Evolutionary conservation across 2,888 invertebrate genomes (phyloP), one percentile per base, ranked within the genome.

Genomic region (Lasioglossum lativentre): DNA sequence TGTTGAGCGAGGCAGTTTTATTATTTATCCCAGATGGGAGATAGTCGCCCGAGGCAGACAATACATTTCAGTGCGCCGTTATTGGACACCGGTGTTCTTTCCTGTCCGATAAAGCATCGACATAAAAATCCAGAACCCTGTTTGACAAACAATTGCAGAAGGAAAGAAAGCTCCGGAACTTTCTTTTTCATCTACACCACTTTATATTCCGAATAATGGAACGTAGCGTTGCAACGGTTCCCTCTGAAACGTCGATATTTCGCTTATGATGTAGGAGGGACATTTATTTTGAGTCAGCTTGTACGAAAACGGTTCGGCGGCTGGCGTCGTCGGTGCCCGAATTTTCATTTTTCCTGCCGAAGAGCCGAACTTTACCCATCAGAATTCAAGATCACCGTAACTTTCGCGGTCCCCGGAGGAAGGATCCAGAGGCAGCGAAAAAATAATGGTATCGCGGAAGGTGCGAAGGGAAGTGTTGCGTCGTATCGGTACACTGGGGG

Each of bases 241-340:
- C 30, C 16, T 27, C 63, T 2, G 34, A 66, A 34, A 66, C 66
- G 66, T 66, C 34, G 34, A 66, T 30, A 66, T 66, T 23, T 19
- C 23, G 10, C 23, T 23, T 30, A 66, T 66, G 23, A 66, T 66
- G 34, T 66, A 63, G 63, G 30, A 30, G 34, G 30, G 6, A 63
- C 68, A 68, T 68, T 68, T 68, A 68, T 68, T 68, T 68, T 68
- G 34, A 38, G 68, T 23, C 68, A 68, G 38, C 68, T 38, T 38
- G 68, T 68, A 68, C 4, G 23, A 23, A 38, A 68, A 68, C 23
- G 10, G 19, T 68, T 23, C 34, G 34, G 38, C 19, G 23, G 4
- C 34, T 34, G 30, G 4, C 38, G 16, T 38, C 68, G 40, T 23
- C 12, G 23, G 38, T n/a, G 23, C n/a, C 38, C 38, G 38, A 70